Base-by-base conservation (phyloP, 2,888 invertebrate genomes). In the Clepsis dumicolana region DNA sequence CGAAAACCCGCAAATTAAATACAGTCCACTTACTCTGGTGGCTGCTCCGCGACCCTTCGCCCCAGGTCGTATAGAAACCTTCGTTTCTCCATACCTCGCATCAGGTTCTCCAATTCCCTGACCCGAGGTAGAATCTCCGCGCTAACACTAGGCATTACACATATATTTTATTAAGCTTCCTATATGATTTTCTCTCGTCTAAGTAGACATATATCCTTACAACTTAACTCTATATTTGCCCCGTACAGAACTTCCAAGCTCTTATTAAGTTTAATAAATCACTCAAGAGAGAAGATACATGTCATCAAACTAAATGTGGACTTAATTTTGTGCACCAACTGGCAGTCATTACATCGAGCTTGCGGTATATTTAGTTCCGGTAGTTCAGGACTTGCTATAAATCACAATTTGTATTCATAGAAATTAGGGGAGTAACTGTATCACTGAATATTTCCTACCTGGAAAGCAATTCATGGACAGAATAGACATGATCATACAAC, bases 351-450 rank as follows among this genome's bases (percentile, higher is more conserved):
- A 18, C 21, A 21, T 2, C 10, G 2, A 48, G 48, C 21, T 21
- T 12, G 10, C 21, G n/a, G 52, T 24, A 27, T 41, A 41, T 35
- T 54, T 48, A 61, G 48, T 38, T 24, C 61, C 44, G 66, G 54
- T 35, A 14, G 48, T 62, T 48, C 48, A 35, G 48, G 35, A 32
- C 32, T 24, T 7, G 48, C 41, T 24, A 48, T 66, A 66, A 66
- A 66, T 66, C 61, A 66, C 52, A 44, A 66, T 66, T 66, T 66
- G 18, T 48, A 24, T 48, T 48, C 54, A 16, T 8, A 61, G 65
- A 53, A 29, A 18, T 14, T 50, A 35, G 10, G 41, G n/a, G 65
- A 61, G 41, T 65, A 48, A 57, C 44, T 41, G 60, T 64, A 48
- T 32, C 54, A 8, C 18, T 21, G 18, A 18, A 21, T 10, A 48